Evolutionary conservation across 2,888 invertebrate genomes (phyloP), one percentile per base, ranked within the genome.

Genomic region (Galerucella pusilla): DNA sequence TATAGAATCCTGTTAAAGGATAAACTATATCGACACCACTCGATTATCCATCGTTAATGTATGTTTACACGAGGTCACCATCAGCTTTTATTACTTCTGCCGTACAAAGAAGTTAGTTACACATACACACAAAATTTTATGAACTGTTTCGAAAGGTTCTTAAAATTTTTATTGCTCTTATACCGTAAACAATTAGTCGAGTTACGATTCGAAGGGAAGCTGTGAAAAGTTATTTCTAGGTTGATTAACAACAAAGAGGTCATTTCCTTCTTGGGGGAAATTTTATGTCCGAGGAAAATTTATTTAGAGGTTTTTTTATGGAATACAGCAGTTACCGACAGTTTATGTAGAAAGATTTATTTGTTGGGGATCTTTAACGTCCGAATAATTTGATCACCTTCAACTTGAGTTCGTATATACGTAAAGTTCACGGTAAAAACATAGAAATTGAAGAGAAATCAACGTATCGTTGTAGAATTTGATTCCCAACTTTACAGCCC

Each of bases 101-200:
- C 54, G 45, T 54, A 71, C 54, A 64, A 64, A 60, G 70, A 64
- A 71, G 64, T 71, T 71, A 64, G 46, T 71, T 25, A 42, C 16
- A 20, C 54, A 28, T 25, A 64, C 14, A 54, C 12, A 20, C 54
- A 28, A 14, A 35, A 46, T 63, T 70, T 63, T 70, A 70, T 60
- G 71, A 46, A 71, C 63, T 71, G 45, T 64, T 63, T 71, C 42
- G 64, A 71, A 64, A 71, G 35, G 74, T 75, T 60, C 72, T 66
- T 75, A 75, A 75, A 75, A 69, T 73, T 69, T 73, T 73, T 72
- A 69, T 63, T 52, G 69, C 64, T 64, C 72, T 64, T 54, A 72
- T 75, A 65, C 75, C 64, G 72, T 72, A 73, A 75, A 75, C 75
- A 75, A 75, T 75, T 74, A 74, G 57, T 12, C 46, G 64, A 25